Evolutionary conservation across 2,797 vertebrate species (phyloP).

Genomic region (Mormyrops attenuatus): DNA sequence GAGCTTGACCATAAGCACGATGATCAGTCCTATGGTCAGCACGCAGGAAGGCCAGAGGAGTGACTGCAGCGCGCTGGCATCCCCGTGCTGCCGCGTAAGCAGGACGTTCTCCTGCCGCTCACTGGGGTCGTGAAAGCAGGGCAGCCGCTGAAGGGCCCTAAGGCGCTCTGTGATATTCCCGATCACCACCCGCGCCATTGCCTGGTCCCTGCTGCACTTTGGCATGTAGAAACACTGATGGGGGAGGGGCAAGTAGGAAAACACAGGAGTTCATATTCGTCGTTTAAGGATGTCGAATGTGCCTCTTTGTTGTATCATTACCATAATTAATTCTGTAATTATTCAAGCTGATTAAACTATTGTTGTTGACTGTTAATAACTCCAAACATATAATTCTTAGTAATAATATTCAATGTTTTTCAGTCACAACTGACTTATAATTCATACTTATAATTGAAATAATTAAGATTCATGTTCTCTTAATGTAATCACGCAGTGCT

Average conservation of each 20-base stretch:
- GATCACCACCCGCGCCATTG: conserved; percentile 69
- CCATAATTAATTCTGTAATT: not conserved
- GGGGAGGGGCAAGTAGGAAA: not conserved
- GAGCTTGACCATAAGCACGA: conserved; percentile 89
- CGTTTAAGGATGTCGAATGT: not conserved
- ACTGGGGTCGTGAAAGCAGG: conserved; percentile 79
- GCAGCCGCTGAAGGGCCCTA: conserved; percentile 74
- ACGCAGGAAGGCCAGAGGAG: conserved; percentile 89
- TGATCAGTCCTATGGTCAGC: conserved; percentile 75
- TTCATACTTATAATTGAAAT: not conserved
- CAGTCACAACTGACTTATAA: not conserved
- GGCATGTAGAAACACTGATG: conserved; percentile 86
- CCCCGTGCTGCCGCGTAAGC: conserved; percentile 79
- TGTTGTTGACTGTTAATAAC: not conserved
- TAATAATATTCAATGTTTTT: conserved; percentile 2
- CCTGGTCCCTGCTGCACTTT: conserved; percentile 80
- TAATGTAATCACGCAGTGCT: not conserved
- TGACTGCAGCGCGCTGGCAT: conserved; percentile 72
- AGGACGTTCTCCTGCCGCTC: conserved; percentile 76
- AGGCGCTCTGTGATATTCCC: conserved; percentile 81
- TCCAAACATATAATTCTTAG: not conserved
- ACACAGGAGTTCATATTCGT: not conserved
- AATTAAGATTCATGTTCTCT: conserved; percentile 13
- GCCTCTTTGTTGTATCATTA: not conserved
- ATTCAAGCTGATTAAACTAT: not conserved